Evolutionary conservation across 1,140 invertebrate species (phyloP).

Genomic region (Euschistus heros): DNA sequence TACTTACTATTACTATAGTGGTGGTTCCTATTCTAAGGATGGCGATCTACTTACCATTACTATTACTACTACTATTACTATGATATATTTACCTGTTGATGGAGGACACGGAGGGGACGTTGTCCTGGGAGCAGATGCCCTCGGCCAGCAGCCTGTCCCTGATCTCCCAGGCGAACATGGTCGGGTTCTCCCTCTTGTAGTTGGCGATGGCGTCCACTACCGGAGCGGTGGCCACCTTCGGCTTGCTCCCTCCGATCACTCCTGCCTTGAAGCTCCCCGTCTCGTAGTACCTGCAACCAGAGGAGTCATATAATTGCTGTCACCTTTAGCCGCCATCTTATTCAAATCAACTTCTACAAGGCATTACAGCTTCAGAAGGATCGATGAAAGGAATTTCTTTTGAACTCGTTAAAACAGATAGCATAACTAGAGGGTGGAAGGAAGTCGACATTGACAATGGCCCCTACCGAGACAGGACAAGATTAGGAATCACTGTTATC

Average conservation of each 20-base stretch:
- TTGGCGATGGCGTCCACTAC: slow-evolving; percentile 97
- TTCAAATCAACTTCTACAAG: not conserved
- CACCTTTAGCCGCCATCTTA: too few relatives aligned
- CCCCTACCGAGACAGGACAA: too few relatives aligned
- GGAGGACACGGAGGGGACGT: slow-evolving; percentile 96
- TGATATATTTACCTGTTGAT: slow-evolving; percentile 76
- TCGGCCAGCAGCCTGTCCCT: slow-evolving; percentile 90
- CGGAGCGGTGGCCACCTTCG: slow-evolving; percentile 96
- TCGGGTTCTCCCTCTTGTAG: slow-evolving; percentile 98
- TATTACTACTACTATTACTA: not conserved
- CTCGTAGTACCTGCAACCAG: slow-evolving; percentile 78
- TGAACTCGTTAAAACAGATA: not conserved
- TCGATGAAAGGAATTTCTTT: not conserved
- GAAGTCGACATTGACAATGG: too few relatives aligned
- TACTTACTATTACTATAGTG: too few relatives aligned
- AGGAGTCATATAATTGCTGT: too few relatives aligned
- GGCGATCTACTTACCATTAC: not conserved
- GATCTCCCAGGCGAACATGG: slow-evolving; percentile 99
- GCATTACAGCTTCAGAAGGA: not conserved
- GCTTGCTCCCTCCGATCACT: slow-evolving; percentile 97
- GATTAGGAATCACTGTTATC: too few relatives aligned
- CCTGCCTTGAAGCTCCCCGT: slow-evolving; percentile 98
- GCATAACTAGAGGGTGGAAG: too few relatives aligned
- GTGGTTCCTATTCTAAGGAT: not conserved
- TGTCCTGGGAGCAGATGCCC: slow-evolving; percentile 95